Base-by-base conservation (phyloP, 2,797 vertebrate genomes). In the Tragelaphus eurycerus region DNA sequence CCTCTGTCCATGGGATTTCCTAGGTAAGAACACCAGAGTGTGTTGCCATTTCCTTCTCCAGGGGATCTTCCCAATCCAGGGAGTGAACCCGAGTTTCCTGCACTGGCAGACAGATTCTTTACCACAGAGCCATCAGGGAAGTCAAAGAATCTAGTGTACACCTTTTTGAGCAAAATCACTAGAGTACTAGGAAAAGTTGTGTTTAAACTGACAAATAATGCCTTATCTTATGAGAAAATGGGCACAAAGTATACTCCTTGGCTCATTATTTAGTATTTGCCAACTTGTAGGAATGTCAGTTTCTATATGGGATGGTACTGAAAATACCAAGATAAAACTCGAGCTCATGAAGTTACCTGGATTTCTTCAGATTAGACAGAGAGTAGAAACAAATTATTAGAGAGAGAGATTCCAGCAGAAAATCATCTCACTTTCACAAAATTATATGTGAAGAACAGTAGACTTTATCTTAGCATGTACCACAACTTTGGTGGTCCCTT, bases 301-400 rank as follows among this genome's bases (percentile, higher is more conserved):
- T 52, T 38, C 25, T 48, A 57, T 57, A 29, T 11, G 4, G 9
- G 48, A 4, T 31, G 13, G 50, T 25, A 46, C 0, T 27, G 46
- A 62, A 95, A 96, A 87, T n/a, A 13, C 60, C 88, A 83, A 71
- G n/a, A 94, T 54, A 87, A 90, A 83, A 95, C 62, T 55, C 29
- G 62, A 87, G 29, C 54, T 84, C 23, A 55, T 67, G 25, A 87
- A 59, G 17, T 76, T 25, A 82, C 59, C 23, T 46, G 25, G 16
- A 89, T 95, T 92, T 84, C 50, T 59, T 86, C 19, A 48, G 21
- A 43, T 13, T 86, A 95, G 81, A 10, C 34, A 91, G 79, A 95
- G 29, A 86, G 25, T 14, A 88, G 38, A 3, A 76, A 10, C 31
- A 93, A 87, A 57, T 46, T 23, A 82, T 52, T 34, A 43, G 86